Evolutionary conservation across 2,888 invertebrate species (phyloP).

Genomic region (Cephalotes varians): DNA sequence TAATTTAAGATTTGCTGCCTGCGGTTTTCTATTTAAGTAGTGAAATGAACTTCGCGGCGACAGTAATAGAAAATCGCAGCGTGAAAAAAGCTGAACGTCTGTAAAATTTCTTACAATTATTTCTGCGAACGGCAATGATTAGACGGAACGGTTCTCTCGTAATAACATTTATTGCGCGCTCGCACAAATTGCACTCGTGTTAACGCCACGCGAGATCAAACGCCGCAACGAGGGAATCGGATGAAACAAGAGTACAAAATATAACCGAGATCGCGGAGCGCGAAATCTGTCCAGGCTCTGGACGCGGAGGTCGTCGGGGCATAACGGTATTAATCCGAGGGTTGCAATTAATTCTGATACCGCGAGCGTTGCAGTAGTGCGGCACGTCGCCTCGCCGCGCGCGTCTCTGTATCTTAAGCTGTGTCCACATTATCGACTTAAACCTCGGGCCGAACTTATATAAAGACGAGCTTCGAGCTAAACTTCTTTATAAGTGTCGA

Average conservation of each 20-base stretch:
- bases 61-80: constrained; percentile 17
- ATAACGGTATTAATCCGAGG: constrained; percentile 73
- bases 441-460: no score
- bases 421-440: no score
- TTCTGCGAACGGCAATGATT: neutral
- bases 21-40: neutral
- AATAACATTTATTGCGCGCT: constrained; percentile 39
- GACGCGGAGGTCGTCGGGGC: constrained; percentile 64
- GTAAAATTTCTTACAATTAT: constrained; percentile 17
- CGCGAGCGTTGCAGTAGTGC: constrained; percentile 50
- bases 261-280: constrained; percentile 57
- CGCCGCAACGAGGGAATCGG: constrained; percentile 5
- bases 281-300: constrained; percentile 62
- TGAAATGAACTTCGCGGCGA: neutral
- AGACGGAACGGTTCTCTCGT: constrained; percentile 30
- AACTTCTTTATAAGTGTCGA: no score
- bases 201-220: constrained; percentile 36
- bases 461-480: no score
- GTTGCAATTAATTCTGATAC: constrained; percentile 76
- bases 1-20: neutral
- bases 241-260: constrained; percentile 68
- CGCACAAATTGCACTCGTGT: constrained; percentile 42
- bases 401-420: constrained; percentile 35
- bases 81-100: neutral
- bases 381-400: constrained; percentile 26